phyloP scores from a whole-genome alignment of 64 coral and sea anemone genomes.

The Exaiptasia diaphana region DNA sequence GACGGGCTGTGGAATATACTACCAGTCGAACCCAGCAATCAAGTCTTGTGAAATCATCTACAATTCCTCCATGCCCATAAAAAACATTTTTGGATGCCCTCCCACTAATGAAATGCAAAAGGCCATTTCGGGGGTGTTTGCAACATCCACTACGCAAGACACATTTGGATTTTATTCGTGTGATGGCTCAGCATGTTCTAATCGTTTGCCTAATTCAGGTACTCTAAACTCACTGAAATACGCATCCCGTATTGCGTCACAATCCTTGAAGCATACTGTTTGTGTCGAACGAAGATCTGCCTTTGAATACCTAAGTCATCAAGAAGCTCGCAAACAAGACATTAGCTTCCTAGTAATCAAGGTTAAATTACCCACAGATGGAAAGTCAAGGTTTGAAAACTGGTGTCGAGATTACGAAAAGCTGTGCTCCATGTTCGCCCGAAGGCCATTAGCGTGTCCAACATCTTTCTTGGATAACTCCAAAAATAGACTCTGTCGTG shows the following conservation, averaged over 20 bases:
- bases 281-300: background rate
- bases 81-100: slow-evolving; percentile 12
- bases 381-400: slow-evolving; percentile 1
- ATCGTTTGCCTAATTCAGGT: background rate
- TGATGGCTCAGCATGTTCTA: background rate
- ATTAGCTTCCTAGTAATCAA: background rate
- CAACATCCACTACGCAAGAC: background rate
- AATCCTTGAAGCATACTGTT: background rate
- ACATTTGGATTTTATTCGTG: slow-evolving; percentile 24
- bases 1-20: slow-evolving; percentile 31
- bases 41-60: slow-evolving; percentile 5
- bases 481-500: background rate
- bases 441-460: slow-evolving; percentile 21
- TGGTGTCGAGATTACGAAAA: slow-evolving; percentile 55
- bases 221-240: background rate
- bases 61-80: slow-evolving; percentile 29
- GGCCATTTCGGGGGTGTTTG: background rate
- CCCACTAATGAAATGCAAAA: background rate
- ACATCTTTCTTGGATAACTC: background rate
- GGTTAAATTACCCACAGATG: background rate
- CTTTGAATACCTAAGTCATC: background rate
- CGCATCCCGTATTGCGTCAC: background rate
- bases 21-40: background rate
- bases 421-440: background rate
- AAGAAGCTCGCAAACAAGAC: background rate